phyloP scores from a whole-genome alignment of 2,113 vertebrate species.

The Lonchura striata region DNA sequence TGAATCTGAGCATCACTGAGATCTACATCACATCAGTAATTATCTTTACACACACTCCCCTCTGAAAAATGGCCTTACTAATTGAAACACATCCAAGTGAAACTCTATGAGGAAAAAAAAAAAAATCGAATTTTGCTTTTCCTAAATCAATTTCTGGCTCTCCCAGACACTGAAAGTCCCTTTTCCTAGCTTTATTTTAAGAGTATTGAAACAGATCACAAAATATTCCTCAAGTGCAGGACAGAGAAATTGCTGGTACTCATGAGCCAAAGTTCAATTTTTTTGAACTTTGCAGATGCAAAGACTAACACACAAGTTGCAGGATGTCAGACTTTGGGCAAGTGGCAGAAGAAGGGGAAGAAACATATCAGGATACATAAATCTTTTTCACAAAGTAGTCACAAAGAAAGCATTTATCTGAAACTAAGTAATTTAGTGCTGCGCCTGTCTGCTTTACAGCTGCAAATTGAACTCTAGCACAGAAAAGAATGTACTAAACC shows the following conservation, averaged over 20 bases:
- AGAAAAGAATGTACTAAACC: conserved; percentile 70
- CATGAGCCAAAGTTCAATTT: background rate
- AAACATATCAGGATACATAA: conserved; percentile 2
- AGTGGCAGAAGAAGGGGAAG: background rate
- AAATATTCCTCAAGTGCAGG: background rate
- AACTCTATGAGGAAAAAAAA: background rate
- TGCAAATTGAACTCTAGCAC: conserved; percentile 61
- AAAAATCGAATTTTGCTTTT: background rate
- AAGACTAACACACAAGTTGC: background rate
- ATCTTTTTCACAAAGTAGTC: conserved; percentile 43
- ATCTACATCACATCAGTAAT: background rate
- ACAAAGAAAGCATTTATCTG: conserved; percentile 51
- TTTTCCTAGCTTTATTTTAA: background rate
- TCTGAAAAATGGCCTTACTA: background rate
- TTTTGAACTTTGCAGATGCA: background rate
- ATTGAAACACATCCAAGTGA: background rate
- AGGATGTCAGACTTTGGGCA: background rate
- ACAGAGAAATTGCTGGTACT: background rate
- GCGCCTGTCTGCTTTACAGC: conserved; percentile 52
- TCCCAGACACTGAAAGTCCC: background rate
- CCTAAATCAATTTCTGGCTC: background rate
- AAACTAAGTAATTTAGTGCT: conserved; percentile 28
- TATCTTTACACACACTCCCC: background rate
- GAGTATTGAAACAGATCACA: background rate
- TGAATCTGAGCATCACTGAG: background rate